Evolutionary conservation across 2,797 vertebrate genomes (phyloP).

Genomic region (Lemur catta): DNA sequence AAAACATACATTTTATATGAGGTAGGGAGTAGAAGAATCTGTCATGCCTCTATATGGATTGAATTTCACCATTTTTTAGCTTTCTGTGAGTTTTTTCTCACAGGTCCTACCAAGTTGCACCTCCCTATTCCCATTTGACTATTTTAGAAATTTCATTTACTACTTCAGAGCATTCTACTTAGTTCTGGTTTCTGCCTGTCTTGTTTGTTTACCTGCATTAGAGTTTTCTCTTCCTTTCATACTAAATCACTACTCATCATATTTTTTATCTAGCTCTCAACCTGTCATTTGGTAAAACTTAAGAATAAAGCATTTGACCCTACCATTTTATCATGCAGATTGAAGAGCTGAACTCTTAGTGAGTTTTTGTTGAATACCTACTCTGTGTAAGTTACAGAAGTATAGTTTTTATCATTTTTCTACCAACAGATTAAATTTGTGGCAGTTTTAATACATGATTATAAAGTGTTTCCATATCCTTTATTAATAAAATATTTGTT

Average conservation of each 20-base stretch:
- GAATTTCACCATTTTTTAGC: neutral
- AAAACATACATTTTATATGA: neutral
- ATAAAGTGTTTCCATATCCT: neutral
- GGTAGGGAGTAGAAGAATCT: neutral
- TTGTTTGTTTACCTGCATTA: neutral
- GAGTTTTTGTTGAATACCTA: neutral
- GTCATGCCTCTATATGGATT: neutral
- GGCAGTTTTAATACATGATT: neutral
- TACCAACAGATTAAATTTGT: slow-evolving; percentile 13
- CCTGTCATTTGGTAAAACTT: neutral
- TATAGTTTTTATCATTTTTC: neutral
- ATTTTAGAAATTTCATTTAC: neutral
- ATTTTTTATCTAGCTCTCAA: neutral
- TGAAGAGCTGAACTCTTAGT: neutral
- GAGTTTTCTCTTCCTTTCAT: neutral
- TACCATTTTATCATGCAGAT: neutral
- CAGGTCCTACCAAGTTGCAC: neutral
- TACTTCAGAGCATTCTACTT: neutral
- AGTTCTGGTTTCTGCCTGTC: neutral
- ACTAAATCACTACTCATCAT: neutral
- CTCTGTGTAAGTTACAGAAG: neutral
- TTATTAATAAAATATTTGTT: slow-evolving; percentile 3
- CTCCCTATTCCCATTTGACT: neutral
- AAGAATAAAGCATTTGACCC: neutral
- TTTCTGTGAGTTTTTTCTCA: neutral